Percentiles rank a stretch among this genome's conserved stretches.
phyloP scores from a whole-genome alignment of 2,113 vertebrate genomes.

The Austrofundulus limnaeus region DNA sequence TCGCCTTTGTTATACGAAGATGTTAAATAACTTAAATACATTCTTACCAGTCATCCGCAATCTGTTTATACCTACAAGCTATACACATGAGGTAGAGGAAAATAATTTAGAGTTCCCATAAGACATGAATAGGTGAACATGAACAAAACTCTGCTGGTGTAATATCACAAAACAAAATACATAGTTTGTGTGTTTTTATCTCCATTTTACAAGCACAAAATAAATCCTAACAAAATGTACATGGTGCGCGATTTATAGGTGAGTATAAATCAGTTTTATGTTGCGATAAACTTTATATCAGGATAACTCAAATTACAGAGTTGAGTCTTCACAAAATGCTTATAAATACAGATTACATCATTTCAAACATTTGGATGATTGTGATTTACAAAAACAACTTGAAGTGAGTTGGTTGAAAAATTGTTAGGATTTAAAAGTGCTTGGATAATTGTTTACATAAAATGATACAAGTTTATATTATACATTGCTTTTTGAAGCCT shows the following conservation, averaged over 20 bases:
- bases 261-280: slow-evolving; percentile 25
- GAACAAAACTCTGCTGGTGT: slow-evolving; percentile 82
- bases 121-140: slow-evolving; percentile 86
- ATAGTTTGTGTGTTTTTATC: slow-evolving; percentile 58
- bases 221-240: slow-evolving; percentile 71
- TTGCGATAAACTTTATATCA: background rate
- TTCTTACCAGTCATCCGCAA: slow-evolving; percentile 99
- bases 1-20: slow-evolving; percentile 98
- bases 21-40: slow-evolving; percentile 99
- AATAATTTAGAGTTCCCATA: slow-evolving; percentile 92
- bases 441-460: slow-evolving; percentile 54
- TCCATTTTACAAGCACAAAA: slow-evolving; percentile 67
- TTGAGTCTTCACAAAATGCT: slow-evolving; percentile 40
- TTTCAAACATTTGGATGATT: slow-evolving; percentile 38
- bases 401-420: slow-evolving; percentile 41
- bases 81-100: slow-evolving; percentile 99
- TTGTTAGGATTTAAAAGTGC: slow-evolving; percentile 82
- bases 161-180: slow-evolving; percentile 69
- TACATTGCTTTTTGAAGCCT: slow-evolving; percentile 69
- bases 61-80: slow-evolving; percentile 97
- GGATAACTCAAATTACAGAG: slow-evolving; percentile 30
- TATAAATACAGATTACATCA: slow-evolving; percentile 53
- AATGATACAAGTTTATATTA: slow-evolving; percentile 54
- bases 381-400: slow-evolving; percentile 36
- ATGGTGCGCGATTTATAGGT: slow-evolving; percentile 38